Conservation (phyloP, 2,888 invertebrate genomes). For the Gerosis bhagava region DNA sequence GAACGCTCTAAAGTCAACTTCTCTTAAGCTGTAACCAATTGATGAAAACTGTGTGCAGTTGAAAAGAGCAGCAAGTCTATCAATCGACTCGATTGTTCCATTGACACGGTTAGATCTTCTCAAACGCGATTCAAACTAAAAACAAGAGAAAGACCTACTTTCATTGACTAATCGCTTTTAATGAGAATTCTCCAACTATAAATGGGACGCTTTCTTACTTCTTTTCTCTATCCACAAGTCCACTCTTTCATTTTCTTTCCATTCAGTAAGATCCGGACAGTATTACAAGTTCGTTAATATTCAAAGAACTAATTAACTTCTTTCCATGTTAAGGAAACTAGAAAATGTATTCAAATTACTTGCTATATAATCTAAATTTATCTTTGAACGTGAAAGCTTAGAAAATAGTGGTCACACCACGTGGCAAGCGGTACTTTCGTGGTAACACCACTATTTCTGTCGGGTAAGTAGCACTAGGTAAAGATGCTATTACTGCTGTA, state of each 20-base stretch:
- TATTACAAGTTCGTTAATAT: constrained; percentile 2
- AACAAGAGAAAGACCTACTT: constrained; percentile 23
- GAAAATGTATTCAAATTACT: neutral
- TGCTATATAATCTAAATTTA: neutral
- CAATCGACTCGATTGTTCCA: constrained; percentile 20
- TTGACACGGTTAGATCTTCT: constrained; percentile 21
- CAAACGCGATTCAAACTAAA: constrained; percentile 11
- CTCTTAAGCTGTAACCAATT: too few species aligned
- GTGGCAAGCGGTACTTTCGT: too few species aligned
- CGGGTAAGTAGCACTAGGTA: too few species aligned
- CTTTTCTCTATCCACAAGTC: neutral
- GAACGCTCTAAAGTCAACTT: too few species aligned
- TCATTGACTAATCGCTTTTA: constrained; percentile 21
- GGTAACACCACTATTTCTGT: too few species aligned
- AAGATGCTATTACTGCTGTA: too few species aligned
- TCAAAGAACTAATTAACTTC: constrained; percentile 2
- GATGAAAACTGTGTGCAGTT: constrained; percentile 12
- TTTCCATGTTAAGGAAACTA: neutral
- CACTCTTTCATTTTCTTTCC: neutral
- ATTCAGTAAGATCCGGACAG: neutral
- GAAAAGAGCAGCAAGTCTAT: constrained; percentile 13
- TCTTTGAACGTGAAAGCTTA: neutral
- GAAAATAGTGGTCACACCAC: too few species aligned
- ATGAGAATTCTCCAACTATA: constrained; percentile 19
- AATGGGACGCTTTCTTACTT: constrained; percentile 4